phyloP scores from a whole-genome alignment of 2,113 vertebrate genomes.

The Coracopsis vasa region DNA sequence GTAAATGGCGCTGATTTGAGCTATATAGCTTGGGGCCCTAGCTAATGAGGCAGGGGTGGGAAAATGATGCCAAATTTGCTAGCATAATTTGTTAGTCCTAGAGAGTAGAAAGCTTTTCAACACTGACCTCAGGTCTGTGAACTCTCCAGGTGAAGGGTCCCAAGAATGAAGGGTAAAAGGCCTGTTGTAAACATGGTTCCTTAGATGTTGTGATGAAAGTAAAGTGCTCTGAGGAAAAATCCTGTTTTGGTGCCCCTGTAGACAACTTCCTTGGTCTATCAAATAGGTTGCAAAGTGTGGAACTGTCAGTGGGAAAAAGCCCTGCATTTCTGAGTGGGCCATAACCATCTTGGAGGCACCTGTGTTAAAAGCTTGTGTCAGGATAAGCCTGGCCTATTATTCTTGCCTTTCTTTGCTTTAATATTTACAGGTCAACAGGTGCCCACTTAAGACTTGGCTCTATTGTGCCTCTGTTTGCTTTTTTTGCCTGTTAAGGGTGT shows the following conservation, averaged over 20 bases:
- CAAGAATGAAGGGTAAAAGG: not conserved
- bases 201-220: not conserved
- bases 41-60: not conserved
- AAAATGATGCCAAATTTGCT: not conserved
- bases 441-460: not conserved
- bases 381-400: not conserved
- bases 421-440: not conserved
- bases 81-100: not conserved
- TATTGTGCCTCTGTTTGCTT: not conserved
- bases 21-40: not conserved
- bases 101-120: not conserved
- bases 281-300: not conserved
- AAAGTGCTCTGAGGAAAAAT: not conserved
- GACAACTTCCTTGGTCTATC: not conserved
- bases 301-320: not conserved
- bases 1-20: not conserved
- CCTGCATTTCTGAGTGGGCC: not conserved
- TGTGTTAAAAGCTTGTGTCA: not conserved
- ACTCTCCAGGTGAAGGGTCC: not conserved
- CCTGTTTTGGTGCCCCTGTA: not conserved
- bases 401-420: not conserved
- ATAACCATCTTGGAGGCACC: not conserved
- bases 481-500: not conserved
- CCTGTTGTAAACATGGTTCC: not conserved
- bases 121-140: not conserved